Evolutionary conservation across 2,888 invertebrate species (phyloP).

Genomic region (Protonemura montana): DNA sequence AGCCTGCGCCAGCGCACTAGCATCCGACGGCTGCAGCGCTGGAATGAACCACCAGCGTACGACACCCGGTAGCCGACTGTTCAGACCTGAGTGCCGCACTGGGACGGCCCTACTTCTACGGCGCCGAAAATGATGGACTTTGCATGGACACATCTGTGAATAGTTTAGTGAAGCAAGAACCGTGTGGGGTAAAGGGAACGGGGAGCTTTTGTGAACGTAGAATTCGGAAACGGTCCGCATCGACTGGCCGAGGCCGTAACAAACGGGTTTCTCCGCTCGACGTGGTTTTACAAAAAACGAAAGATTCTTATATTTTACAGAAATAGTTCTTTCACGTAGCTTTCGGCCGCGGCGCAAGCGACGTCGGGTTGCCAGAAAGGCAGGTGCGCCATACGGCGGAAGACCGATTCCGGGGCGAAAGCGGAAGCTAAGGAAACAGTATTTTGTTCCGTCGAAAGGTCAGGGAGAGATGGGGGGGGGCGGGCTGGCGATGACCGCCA

Average conservation of each 20-base stretch:
- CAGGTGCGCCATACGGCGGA: not conserved
- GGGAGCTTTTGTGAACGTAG: not conserved
- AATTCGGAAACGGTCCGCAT: not conserved
- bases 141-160: not conserved
- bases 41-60: slow-evolving; percentile 20
- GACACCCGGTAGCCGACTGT: too few species aligned
- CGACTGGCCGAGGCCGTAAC: not conserved
- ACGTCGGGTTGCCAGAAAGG: not conserved
- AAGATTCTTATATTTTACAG: slow-evolving; percentile 48
- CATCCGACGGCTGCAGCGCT: not conserved
- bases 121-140: not conserved
- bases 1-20: slow-evolving; percentile 18
- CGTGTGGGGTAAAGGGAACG: not conserved
- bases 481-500: not conserved
- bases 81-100: not conserved
- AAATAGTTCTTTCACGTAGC: slow-evolving; percentile 31
- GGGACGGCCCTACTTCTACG: not conserved
- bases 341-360: not conserved
- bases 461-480: slow-evolving; percentile 14
- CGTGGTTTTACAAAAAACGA: slow-evolving; percentile 41
- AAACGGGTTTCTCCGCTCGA: slow-evolving; percentile 15
- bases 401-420: not conserved
- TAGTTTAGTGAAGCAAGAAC: slow-evolving; percentile 13
- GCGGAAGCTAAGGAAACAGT: slow-evolving; percentile 37
- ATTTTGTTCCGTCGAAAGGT: slow-evolving; percentile 38